Percentiles rank a stretch among this genome's conserved stretches.
Conservation (phyloP, 2,888 invertebrate genomes). For the Caenorhabditis virilis region DNA sequence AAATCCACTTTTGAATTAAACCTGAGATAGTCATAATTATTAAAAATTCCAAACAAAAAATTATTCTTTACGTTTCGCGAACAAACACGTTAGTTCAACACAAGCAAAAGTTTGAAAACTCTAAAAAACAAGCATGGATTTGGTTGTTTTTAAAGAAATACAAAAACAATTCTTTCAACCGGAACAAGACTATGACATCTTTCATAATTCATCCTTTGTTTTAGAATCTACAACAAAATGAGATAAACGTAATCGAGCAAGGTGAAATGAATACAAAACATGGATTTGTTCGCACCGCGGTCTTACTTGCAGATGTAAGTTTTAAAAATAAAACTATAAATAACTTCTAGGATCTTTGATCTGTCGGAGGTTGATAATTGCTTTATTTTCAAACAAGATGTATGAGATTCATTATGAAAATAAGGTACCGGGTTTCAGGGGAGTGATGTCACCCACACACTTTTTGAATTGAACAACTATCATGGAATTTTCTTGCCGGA, state of each 20-base stretch:
- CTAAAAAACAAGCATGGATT: not conserved
- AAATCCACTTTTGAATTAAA: not conserved
- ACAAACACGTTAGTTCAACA: too few species aligned
- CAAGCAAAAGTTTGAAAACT: too few species aligned
- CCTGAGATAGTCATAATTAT: not conserved
- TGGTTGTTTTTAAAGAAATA: not conserved
- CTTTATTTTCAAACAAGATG: too few species aligned
- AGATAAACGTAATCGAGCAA: conserved; percentile 31
- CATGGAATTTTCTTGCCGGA: conserved; percentile 86
- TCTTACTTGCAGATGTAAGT: conserved; percentile 24
- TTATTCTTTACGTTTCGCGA: not conserved
- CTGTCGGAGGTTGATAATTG: too few species aligned
- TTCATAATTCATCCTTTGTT: not conserved
- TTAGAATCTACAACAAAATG: conserved; percentile 28
- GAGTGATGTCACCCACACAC: conserved; percentile 41
- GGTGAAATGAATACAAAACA: conserved; percentile 19
- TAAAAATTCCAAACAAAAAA: not conserved
- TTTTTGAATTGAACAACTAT: conserved; percentile 76
- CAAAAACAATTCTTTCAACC: not conserved
- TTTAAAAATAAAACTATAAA: too few species aligned
- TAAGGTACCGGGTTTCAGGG: conserved; percentile 21
- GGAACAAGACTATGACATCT: not conserved
- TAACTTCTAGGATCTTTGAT: too few species aligned
- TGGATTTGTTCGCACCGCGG: conserved; percentile 28
- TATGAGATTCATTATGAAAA: not conserved